Evolutionary conservation across 2,113 vertebrate genomes (phyloP).

Genomic region (Clupea harengus): DNA sequence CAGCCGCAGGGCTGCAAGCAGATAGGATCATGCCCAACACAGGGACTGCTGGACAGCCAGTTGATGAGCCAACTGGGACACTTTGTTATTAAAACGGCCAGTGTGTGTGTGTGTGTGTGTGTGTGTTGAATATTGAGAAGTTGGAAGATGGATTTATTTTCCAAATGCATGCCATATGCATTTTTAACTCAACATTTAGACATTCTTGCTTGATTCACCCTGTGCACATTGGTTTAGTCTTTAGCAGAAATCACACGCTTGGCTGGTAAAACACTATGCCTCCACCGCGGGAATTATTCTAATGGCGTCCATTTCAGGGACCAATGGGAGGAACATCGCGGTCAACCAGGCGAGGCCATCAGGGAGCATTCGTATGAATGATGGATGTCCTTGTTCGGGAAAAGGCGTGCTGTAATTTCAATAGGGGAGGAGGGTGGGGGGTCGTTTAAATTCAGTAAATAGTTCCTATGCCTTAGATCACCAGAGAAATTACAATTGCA

Average conservation of each 20-base stretch:
- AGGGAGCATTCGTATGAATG: constrained; percentile 47
- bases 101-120: not conserved
- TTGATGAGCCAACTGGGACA: constrained; percentile 10
- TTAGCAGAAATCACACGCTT: constrained; percentile 3
- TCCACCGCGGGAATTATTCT: constrained; percentile 35
- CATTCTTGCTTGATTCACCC: not conserved
- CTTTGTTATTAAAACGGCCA: not conserved
- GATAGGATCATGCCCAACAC: constrained; percentile 57
- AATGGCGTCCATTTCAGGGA: constrained; percentile 43
- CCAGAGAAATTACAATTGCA: constrained; percentile 60
- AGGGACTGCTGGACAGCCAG: constrained; percentile 8
- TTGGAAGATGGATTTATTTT: not conserved
- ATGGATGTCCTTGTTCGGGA: constrained; percentile 51
- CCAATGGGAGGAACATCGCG: constrained; percentile 30
- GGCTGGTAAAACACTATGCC: constrained; percentile 29
- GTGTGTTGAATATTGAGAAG: not conserved
- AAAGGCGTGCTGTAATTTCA: constrained; percentile 30
- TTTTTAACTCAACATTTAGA: not conserved
- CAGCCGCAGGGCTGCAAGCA: constrained; percentile 50
- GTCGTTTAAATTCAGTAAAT: constrained; percentile 59
- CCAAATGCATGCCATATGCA: not conserved
- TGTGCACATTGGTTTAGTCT: not conserved
- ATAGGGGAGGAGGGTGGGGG: not conserved
- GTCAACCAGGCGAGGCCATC: constrained; percentile 38
- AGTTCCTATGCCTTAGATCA: constrained; percentile 53